phyloP scores from a whole-genome alignment of 2,113 vertebrate species.

The Mesoclemmys tuberculata region DNA sequence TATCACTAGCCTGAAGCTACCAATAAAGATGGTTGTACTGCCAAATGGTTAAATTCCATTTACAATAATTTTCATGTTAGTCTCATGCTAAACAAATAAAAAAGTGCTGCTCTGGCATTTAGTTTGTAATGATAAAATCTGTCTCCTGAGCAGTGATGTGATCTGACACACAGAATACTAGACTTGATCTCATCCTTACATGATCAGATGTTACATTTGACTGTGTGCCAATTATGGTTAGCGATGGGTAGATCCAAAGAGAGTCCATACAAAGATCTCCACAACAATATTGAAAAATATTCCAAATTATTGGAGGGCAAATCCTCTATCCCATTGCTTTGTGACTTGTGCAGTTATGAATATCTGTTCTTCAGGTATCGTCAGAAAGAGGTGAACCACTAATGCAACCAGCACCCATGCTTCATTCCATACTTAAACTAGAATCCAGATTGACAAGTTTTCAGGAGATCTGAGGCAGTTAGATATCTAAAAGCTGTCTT shows the following conservation, averaged over 20 bases:
- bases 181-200: not conserved
- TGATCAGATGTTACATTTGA: rapidly evolving
- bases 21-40: constrained; percentile 15
- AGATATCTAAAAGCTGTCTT: not conserved
- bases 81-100: constrained; percentile 26
- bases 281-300: not conserved
- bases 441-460: not conserved
- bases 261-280: not conserved
- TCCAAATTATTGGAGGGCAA: not conserved
- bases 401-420: not conserved
- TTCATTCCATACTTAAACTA: not conserved
- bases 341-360: not conserved
- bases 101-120: not conserved
- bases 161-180: not conserved
- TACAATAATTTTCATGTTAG: not conserved
- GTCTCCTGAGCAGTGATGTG: not conserved
- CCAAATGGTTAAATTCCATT: constrained; percentile 23
- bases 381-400: not conserved
- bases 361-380: not conserved
- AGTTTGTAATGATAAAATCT: not conserved
- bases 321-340: not conserved
- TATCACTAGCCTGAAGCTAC: constrained; percentile 59
- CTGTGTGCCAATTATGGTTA: not conserved
- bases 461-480: not conserved
- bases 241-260: not conserved